Percentiles rank a stretch among this genome's conserved stretches.
These are phyloP conservation scores for Ivindomyrus marchei DNA, from an alignment of 2,113 vertebrate species.

Conservation along the genomic window DNA sequence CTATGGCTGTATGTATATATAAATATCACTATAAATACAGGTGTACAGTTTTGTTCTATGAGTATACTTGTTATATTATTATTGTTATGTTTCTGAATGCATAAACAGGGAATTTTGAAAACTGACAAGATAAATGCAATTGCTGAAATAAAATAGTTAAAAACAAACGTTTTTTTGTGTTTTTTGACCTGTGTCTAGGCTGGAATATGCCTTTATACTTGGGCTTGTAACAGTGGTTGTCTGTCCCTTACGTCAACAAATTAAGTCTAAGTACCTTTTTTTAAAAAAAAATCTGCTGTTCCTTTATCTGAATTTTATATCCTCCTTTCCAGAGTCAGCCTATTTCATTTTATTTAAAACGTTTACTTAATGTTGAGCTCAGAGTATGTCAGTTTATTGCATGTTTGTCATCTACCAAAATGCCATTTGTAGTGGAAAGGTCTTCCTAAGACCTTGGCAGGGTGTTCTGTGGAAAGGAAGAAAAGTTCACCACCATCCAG, in stretches of 20 bases:
- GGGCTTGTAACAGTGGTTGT: background rate
- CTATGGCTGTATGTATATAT: slow-evolving; percentile 30
- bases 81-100: slow-evolving; percentile 45
- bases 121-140: slow-evolving; percentile 42
- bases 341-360: background rate
- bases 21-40: slow-evolving; percentile 40
- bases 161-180: background rate
- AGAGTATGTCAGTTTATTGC: background rate
- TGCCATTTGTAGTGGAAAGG: background rate
- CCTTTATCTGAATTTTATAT: background rate
- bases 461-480: background rate
- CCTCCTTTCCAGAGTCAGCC: background rate
- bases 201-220: background rate
- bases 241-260: background rate
- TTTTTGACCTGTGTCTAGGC: background rate
- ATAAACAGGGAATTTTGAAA: slow-evolving; percentile 46
- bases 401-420: background rate
- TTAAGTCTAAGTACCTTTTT: background rate
- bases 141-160: slow-evolving; percentile 34
- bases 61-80: slow-evolving; percentile 36
- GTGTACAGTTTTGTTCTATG: slow-evolving; percentile 43
- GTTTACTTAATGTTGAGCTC: background rate
- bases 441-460: background rate
- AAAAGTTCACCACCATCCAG: background rate
- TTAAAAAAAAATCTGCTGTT: background rate